Conservation (phyloP, 2,797 vertebrate genomes). For the Falco cherrug region DNA sequence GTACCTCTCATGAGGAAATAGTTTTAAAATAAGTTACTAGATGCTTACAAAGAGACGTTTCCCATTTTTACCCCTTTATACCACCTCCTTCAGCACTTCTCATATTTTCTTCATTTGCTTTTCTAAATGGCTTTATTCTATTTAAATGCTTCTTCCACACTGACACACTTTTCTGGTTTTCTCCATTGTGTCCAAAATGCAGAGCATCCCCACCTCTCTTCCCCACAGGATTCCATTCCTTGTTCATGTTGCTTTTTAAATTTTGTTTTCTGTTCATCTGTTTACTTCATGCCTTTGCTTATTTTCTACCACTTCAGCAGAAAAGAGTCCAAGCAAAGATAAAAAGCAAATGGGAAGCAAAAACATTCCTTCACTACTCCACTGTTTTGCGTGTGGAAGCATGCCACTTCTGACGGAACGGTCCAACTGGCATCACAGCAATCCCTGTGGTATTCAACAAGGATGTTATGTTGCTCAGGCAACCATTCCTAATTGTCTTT, state of each 20-base stretch:
- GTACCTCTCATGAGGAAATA: not conserved
- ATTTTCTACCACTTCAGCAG: not conserved
- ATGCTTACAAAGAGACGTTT: not conserved
- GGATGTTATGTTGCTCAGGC: slow-evolving; percentile 68
- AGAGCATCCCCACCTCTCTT: not conserved
- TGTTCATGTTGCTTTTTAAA: not conserved
- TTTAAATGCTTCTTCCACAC: not conserved
- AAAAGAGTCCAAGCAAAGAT: not conserved
- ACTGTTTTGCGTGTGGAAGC: not conserved
- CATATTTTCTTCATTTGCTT: not conserved
- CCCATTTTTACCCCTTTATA: not conserved
- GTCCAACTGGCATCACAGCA: slow-evolving; percentile 54
- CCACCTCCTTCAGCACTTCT: not conserved
- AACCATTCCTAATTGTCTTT: slow-evolving; percentile 70
- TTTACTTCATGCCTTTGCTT: not conserved
- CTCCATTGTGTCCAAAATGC: not conserved
- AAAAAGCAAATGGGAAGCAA: slow-evolving; percentile 3
- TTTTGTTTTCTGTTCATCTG: not conserved
- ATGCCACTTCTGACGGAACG: not conserved
- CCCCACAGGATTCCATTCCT: not conserved
- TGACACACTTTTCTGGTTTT: not conserved
- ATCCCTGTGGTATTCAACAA: slow-evolving; percentile 57
- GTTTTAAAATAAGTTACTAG: not conserved
- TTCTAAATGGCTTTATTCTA: not conserved
- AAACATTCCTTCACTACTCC: not conserved